Evolutionary conservation across 2,113 vertebrate species (phyloP), one percentile per base, ranked within the genome.

Genomic region (Lasiurus borealis): DNA sequence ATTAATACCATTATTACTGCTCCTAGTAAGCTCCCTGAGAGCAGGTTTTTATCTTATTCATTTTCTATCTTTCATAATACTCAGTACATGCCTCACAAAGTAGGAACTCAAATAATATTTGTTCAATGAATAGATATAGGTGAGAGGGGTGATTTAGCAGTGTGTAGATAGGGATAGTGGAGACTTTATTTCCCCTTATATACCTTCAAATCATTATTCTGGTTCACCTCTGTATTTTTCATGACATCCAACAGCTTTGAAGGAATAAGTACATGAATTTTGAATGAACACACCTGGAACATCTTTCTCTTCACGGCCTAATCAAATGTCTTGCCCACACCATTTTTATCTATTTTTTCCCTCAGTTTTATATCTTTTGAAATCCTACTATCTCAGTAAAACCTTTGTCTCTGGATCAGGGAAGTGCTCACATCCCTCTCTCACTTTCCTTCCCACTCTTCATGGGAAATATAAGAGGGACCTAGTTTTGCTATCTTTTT

Each of bases 41-140:
- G 23, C 27, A 84, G 57, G 31, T 78, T 83, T 34, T 86, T 77
- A 88, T 68, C 18, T 85, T 75, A 50, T 0, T 90, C 44, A 27
- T 68, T 88, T 73, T 78, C 72, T 19, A 66, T 80, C 29, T 87
- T 83, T 29, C n/a, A 18, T 90, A 46, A 62, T 92, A 76, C 14
- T 94, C 93, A 89, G 76, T 12, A 83, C 52, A 88, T 84, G 40
- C 48, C 46, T 69, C 21, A 52, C 23, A 71, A 69, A 93, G 73
- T 68, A 77, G 29, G 19, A 77, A 48, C 64, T 73, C 50, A 73
- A 76, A 84, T 57, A 59, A 84, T 57, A 68, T 82, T 84, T 87
- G 36, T 80, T 81, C 15, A 76, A 13, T 76, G 34, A 82, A 72
- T 76, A 31, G 71, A 62, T 77, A 16, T 44, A 68, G 19, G 21